Evolutionary conservation across 2,113 vertebrate genomes (phyloP), one percentile per base, ranked within the genome.

Genomic region (Capricornis sumatraensis): DNA sequence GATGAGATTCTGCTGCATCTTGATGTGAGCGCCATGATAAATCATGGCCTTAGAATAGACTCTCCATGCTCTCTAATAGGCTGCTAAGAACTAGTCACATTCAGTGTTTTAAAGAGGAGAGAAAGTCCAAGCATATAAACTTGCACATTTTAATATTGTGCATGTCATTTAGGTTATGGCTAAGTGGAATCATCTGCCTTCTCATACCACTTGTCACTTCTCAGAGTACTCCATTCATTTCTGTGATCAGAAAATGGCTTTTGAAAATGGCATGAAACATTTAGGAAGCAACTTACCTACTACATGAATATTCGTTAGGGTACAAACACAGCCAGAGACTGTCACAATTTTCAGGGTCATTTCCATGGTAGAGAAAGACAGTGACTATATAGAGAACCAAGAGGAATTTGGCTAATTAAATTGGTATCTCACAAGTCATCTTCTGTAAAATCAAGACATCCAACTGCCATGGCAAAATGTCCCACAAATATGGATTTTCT

Each of bases 331-430:
- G 17, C 25, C 79, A 45, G n/a, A 94, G 10, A 28, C 53, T 95
- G 96, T 89, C 16, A 21, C 43, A 83, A 40, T 47, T 95, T 74
- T 97, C 52, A 76, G 30, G 58, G n/a, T 90, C 10, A 91, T n/a
- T 67, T 87, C 10, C 25, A 87, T 21, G 43, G 33, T 15, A 74
- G 6, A 88, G 27, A 4, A 91, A 97, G 81, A 93, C 12, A 30
- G 90, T 17, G 21, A 89, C 55, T 45, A 40, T 1, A n/a, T 7
- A 21, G 0, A 36, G 8, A 92, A 13, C 28, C 28, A 53, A 74
- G 27, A 96, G 89, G 62, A n/a, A 83, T 19, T 21, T 76, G 76
- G 21, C 23, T 96, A 95, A 74, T 62, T 94, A 86, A 96, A 78
- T 1, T 76, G 14, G n/a, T 93, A 40, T 87, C 87, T 91, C 88